Percentiles rank a stretch among this genome's conserved stretches.
phyloP scores from a whole-genome alignment of 1,140 invertebrate genomes.

The Drosophila suzukii region DNA sequence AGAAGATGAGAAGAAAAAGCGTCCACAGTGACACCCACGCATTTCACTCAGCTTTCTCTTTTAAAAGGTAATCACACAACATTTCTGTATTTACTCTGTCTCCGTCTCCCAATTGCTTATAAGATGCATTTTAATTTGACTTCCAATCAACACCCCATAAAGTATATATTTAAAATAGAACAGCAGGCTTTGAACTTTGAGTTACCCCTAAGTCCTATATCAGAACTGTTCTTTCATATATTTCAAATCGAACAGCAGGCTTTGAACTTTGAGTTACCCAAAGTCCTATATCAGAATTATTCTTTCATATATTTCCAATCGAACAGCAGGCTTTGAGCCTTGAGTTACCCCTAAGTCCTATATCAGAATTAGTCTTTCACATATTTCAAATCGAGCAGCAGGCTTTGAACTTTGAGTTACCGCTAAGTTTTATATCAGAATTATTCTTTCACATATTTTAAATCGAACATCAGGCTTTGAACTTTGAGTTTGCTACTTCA shows the following conservation, averaged over 20 bases:
- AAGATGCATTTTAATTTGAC: not conserved
- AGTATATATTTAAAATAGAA: not conserved
- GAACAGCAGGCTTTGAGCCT: not conserved
- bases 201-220: not conserved
- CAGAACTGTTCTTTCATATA: no score
- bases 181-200: not conserved
- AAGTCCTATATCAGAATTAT: no score
- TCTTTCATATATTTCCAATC: not conserved
- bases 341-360: not conserved
- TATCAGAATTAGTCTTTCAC: no score
- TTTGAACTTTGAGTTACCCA: not conserved
- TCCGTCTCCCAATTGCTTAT: constrained; percentile 1
- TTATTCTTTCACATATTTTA: no score
- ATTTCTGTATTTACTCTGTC: not conserved
- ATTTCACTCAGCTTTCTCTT: constrained; percentile 34
- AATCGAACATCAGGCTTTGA: not conserved
- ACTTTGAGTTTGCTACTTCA: not conserved
- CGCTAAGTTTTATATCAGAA: not conserved
- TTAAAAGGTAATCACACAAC: constrained; percentile 1
- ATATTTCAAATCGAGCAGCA: not conserved
- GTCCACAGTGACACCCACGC: constrained; percentile 25
- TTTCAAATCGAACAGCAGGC: not conserved
- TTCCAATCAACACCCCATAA: no score
- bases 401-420: not conserved
- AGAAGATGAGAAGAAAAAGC: constrained; percentile 16